Base-by-base conservation (phyloP, 2,888 invertebrate species). In the Acanthosoma haemorrhoidale region DNA sequence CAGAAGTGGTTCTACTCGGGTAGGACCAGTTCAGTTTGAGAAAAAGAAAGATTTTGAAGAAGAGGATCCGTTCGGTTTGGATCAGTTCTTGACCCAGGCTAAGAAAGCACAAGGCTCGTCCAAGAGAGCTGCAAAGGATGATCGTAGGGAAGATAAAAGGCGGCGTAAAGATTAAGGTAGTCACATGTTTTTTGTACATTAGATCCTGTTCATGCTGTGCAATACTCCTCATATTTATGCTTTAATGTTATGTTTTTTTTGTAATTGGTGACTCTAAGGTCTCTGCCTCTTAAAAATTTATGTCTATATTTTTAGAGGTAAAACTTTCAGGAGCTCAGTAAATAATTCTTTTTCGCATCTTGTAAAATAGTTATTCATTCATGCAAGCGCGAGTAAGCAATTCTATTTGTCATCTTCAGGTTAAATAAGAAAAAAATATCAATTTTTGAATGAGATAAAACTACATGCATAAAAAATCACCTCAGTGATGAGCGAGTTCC, bases 21-120 rank as follows among this genome's bases (percentile, higher is more conserved):
- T 89, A 9, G 96, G 96, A 0, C 98, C 99, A 0, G 98, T 99
- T 25, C 96, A 97, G 82, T 98, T 98, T 80, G 88, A 88, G 75
- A 87, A 87, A 73, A n/a, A n/a, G n/a, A n/a, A n/a, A n/a, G n/a
- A n/a, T n/a, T n/a, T n/a, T n/a, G 83, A 83, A 6, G 83, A 83
- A 13, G 87, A 87, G 71, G 99, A 99, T 88, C 96, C 97, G 73
- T 99, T 99, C 82, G 98, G 97, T 80, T 84, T 99, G 78, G 96
- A 96, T 84, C 94, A 95, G 83, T 96, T 99, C 87, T 91, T 99
- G 86, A 92, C 92, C 76, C 94, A 96, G 80, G 97, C 96, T 70
- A 98, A 98, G 79, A 88, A 92, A 72, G 97, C 96, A 69, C 97
- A 98, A 79, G 88, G 92, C 71, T 92, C 88, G 0, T 88, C 87